phyloP scores from a whole-genome alignment of 2,888 invertebrate species.

The Balanococcus diminutus region DNA sequence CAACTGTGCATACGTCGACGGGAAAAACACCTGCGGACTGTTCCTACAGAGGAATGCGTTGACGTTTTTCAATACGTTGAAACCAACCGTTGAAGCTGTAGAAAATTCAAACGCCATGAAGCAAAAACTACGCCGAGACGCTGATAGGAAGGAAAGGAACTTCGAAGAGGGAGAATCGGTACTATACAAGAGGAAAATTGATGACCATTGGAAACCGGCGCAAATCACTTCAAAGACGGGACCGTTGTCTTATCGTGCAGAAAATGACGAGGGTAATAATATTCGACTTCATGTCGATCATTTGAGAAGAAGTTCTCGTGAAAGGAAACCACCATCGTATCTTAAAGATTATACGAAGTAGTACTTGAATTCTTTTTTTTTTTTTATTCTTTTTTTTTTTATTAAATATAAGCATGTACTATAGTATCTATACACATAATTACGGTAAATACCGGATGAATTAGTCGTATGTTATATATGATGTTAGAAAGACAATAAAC shows the following conservation, averaged over 20 bases:
- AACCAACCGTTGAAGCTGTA: background rate
- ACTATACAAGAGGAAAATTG: background rate
- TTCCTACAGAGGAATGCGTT: background rate
- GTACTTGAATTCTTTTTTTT: no score
- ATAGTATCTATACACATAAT: no score
- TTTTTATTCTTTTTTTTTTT: no score
- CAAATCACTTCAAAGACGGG: background rate
- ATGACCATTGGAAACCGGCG: background rate
- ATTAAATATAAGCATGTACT: no score
- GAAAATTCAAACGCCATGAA: background rate
- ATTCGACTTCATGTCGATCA: background rate
- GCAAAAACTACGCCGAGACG: background rate
- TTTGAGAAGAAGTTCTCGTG: background rate
- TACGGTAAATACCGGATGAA: no score
- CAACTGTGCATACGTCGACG: slow-evolving; percentile 26
- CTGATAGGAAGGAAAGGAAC: background rate
- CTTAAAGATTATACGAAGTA: no score
- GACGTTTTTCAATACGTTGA: background rate
- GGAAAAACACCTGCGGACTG: slow-evolving; percentile 28
- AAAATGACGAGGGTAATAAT: background rate
- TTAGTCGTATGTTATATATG: no score
- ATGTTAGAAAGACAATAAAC: no score
- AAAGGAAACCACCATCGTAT: background rate
- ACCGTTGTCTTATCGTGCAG: background rate
- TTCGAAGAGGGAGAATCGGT: background rate